Evolutionary conservation across 2,113 vertebrate genomes (phyloP), one percentile per base, ranked within the genome.

Genomic region (Romanogobio albipinnatus): DNA sequence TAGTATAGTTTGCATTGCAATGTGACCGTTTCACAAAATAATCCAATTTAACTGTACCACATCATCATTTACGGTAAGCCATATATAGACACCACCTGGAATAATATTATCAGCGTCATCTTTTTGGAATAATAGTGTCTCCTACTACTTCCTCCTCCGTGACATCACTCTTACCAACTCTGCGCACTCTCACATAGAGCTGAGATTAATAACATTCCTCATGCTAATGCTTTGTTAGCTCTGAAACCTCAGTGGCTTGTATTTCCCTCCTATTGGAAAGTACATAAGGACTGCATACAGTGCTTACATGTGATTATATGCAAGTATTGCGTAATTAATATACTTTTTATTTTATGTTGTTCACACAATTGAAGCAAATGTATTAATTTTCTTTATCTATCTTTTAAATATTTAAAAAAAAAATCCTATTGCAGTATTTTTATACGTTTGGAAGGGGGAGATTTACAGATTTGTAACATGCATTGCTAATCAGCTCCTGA

Each of bases 191-290:
- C 61, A 66, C 62, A 17, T 29, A 66, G 26, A 66, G 62, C 62
- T 3, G 62, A 66, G 62, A 66, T 66, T 66, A 66, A 66, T 66
- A 33, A 33, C 62, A 66, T 66, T 66, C 62, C 62, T 33, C 62
- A 66, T 66, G 62, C 26, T 66, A 66, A 33, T 29, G 62, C 62
- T 51, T 51, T 29, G 10, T 29, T 62, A 26, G 24, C 13, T 62
- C 61, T 62, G 61, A 64, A 64, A 6, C 24, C 61, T 64, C 24
- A 17, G 29, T 33, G 62, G 26, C 29, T 56, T 56, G 53, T 56
- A 22, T 56, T 56, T 56, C 53, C 62, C 6, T 66, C 62, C 26
- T 15, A 17, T 29, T 66, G 14, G 29, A 66, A 66, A 66, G 62
- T 15, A 66, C 14, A 13, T 17, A 9, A 2, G 7, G 14, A 33